Percentiles rank a stretch among this genome's conserved stretches.
Evolutionary conservation across 1,140 invertebrate genomes (phyloP).

Genomic region (Laupala kohalensis): DNA sequence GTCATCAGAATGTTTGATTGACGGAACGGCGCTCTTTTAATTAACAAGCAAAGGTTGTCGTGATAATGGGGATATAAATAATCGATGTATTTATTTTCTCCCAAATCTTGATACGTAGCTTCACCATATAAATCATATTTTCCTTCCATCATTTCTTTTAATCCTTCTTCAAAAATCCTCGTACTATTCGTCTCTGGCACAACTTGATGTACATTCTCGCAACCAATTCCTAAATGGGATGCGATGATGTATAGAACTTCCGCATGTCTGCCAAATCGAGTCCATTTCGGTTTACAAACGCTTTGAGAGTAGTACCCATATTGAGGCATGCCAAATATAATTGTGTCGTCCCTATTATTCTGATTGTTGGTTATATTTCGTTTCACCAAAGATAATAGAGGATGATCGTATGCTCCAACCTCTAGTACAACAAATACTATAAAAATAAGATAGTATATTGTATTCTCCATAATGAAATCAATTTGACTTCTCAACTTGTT

Average conservation of each 20-base stretch:
- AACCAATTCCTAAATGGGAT: neutral
- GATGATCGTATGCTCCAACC: too few species aligned
- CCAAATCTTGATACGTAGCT: neutral
- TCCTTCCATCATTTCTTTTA: neutral
- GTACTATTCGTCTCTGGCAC: neutral
- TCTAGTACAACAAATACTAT: too few species aligned
- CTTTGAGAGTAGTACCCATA: neutral
- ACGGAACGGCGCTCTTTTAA: neutral
- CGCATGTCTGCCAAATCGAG: neutral
- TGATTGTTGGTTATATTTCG: too few species aligned
- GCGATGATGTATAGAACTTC: neutral
- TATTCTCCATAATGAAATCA: too few species aligned
- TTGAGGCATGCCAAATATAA: neutral
- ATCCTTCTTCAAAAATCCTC: neutral
- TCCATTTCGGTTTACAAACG: neutral
- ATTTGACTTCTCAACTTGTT: too few species aligned
- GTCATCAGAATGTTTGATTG: neutral
- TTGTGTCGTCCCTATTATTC: too few species aligned
- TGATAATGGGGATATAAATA: neutral
- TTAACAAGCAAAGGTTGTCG: neutral
- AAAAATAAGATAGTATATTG: too few species aligned
- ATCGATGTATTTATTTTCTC: neutral
- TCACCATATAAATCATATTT: neutral
- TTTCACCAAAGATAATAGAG: too few species aligned
- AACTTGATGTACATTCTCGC: neutral